A percentile compares a stretch with the other conserved stretches of the same genome.
Conservation (phyloP, 2,888 invertebrate genomes). For the Nineta flava region DNA sequence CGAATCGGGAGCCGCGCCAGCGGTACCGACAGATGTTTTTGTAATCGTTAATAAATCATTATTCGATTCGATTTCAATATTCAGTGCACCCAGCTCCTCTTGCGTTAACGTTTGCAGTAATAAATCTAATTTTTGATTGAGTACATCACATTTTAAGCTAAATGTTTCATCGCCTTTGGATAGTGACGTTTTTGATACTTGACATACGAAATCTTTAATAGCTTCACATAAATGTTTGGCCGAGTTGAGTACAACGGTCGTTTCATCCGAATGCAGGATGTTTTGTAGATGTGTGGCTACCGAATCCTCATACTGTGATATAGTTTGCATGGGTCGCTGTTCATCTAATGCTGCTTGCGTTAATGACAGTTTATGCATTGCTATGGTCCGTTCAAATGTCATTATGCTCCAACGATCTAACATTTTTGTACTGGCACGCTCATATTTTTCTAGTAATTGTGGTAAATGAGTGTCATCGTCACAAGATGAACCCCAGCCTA, state of each 20-base stretch:
- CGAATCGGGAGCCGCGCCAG: background rate
- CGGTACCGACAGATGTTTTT: too few species aligned
- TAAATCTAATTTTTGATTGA: slow-evolving; percentile 60
- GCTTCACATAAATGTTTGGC: slow-evolving; percentile 65
- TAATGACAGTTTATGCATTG: slow-evolving; percentile 39
- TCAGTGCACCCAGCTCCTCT: slow-evolving; percentile 35
- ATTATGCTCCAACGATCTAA: slow-evolving; percentile 94
- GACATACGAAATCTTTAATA: slow-evolving; percentile 55
- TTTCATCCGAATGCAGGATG: slow-evolving; percentile 70
- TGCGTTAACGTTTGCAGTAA: slow-evolving; percentile 55
- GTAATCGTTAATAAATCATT: background rate
- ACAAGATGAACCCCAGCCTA: slow-evolving; percentile 94
- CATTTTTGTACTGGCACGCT: slow-evolving; percentile 95
- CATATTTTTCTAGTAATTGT: slow-evolving; percentile 81
- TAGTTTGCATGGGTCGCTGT: slow-evolving; percentile 22
- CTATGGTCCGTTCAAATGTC: slow-evolving; percentile 68
- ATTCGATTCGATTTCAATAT: slow-evolving; percentile 17
- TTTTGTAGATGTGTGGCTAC: slow-evolving; percentile 68
- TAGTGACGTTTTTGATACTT: slow-evolving; percentile 39
- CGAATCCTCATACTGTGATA: slow-evolving; percentile 58
- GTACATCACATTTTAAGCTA: slow-evolving; percentile 48
- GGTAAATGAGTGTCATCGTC: slow-evolving; percentile 91
- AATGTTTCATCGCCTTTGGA: slow-evolving; percentile 43
- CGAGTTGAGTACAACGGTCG: slow-evolving; percentile 51
- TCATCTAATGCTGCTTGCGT: slow-evolving; percentile 14